These are phyloP conservation scores for Polia nebulosa DNA, from an alignment of 2,888 invertebrate genomes.

Conservation along the genomic window DNA sequence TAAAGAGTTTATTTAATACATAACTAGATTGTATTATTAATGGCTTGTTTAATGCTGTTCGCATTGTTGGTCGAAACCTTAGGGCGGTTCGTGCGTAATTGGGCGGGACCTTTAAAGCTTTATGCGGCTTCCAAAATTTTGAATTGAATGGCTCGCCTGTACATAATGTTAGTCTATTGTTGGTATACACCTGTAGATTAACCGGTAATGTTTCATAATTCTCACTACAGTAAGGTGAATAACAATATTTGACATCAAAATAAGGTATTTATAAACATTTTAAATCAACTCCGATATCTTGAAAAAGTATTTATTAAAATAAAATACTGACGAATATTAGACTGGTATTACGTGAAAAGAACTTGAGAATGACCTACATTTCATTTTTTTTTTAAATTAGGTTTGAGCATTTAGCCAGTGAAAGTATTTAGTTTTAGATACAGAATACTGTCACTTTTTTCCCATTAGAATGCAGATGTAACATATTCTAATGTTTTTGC, in stretches of 20 bases:
- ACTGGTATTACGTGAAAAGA: conserved; percentile 6
- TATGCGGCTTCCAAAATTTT: conserved; percentile 49
- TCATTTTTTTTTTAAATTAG: too few relatives aligned
- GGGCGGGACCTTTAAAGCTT: conserved; percentile 41
- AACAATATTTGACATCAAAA: conserved; percentile 5
- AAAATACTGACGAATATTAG: not conserved
- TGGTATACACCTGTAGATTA: conserved; percentile 41
- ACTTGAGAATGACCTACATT: not conserved
- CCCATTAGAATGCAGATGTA: too few relatives aligned
- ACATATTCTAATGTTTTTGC: too few relatives aligned
- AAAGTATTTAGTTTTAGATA: too few relatives aligned
- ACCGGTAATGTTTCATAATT: conserved; percentile 27
- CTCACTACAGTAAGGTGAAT: not conserved
- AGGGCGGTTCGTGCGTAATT: conserved; percentile 48
- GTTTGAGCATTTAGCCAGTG: too few relatives aligned
- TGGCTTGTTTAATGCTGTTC: conserved; percentile 53
- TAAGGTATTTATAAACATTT: not conserved
- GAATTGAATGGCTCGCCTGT: conserved; percentile 52
- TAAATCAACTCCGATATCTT: not conserved
- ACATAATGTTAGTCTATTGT: conserved; percentile 39
- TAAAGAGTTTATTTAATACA: conserved; percentile 60
- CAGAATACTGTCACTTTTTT: too few relatives aligned
- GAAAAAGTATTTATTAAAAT: not conserved
- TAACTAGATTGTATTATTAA: conserved; percentile 59
- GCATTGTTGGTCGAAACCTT: conserved; percentile 51